Conservation (phyloP, 2,888 invertebrate genomes). For the Lepidochrysops patricia region DNA sequence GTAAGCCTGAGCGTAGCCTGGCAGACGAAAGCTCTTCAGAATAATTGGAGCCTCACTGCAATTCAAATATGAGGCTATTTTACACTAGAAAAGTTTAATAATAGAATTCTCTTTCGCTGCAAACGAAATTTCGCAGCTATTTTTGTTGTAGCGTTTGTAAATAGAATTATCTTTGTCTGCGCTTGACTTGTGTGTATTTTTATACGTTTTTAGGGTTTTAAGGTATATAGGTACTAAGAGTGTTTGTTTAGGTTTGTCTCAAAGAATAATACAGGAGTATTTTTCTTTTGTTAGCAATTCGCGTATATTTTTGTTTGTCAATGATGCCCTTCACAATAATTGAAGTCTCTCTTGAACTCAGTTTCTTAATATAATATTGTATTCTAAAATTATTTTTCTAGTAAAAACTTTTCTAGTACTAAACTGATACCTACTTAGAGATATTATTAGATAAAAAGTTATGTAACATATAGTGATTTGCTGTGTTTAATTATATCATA, state of each 20-base stretch:
- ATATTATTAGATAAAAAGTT: no score
- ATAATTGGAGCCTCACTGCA: background rate
- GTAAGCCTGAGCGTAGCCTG: no score
- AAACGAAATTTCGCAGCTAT: no score
- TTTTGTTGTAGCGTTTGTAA: background rate
- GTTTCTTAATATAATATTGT: background rate
- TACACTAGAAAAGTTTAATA: background rate
- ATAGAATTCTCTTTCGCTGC: background rate
- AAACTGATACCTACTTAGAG: no score
- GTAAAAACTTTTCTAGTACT: no score
- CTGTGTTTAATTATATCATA: no score
- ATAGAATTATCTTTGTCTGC: background rate
- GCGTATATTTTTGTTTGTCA: background rate
- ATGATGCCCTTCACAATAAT: background rate
- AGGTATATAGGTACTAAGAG: background rate
- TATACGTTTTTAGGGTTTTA: background rate
- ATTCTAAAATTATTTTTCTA: background rate
- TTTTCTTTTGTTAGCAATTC: background rate
- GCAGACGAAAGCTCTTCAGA: background rate
- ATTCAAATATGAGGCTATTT: background rate
- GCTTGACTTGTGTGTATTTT: background rate
- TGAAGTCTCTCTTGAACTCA: background rate
- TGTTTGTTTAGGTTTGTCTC: background rate
- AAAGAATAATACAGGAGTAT: no score
- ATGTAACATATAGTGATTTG: no score